These are phyloP conservation scores for Dicranocentrus wangi DNA, from an alignment of 2,888 invertebrate species.

Conservation along the genomic window DNA sequence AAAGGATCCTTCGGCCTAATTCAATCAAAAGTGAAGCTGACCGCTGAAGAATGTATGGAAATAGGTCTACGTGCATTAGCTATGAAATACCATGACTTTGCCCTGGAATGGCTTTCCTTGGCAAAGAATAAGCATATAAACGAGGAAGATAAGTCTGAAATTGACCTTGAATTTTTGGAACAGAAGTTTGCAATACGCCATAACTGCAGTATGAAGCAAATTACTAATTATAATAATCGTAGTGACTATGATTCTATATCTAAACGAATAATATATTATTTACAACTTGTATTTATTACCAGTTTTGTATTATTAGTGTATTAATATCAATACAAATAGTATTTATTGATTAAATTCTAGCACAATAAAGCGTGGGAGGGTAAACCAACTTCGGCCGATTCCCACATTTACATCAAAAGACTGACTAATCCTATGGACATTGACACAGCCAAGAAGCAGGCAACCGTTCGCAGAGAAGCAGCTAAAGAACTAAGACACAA, in stretches of 20 bases:
- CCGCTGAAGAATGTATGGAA: conserved; percentile 45
- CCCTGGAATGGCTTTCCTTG: conserved; percentile 57
- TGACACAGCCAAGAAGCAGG: conserved; percentile 18
- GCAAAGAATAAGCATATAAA: conserved; percentile 17
- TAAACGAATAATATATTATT: background rate
- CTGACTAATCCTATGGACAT: conserved; percentile 4
- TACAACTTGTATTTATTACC: background rate
- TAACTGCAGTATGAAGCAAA: conserved; percentile 33
- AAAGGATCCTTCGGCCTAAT: conserved; percentile 36
- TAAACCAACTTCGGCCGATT: background rate
- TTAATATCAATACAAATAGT: background rate
- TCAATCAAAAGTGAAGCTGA: conserved; percentile 24
- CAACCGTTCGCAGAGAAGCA: background rate
- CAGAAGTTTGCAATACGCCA: conserved; percentile 36
- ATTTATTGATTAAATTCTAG: conserved; percentile 16
- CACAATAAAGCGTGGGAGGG: conserved; percentile 45
- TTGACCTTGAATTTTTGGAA: conserved; percentile 28
- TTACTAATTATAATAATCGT: too few relatives aligned
- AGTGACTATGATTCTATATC: too few relatives aligned
- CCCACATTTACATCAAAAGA: conserved; percentile 23
- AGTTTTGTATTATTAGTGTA: background rate
- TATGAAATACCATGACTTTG: conserved; percentile 25
- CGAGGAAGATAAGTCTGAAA: conserved; percentile 12
- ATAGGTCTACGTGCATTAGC: conserved; percentile 44
- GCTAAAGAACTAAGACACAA: conserved; percentile 13